These are phyloP conservation scores for Ooceraea biroi DNA, from an alignment of 1,140 invertebrate genomes.

Conservation along the genomic window DNA sequence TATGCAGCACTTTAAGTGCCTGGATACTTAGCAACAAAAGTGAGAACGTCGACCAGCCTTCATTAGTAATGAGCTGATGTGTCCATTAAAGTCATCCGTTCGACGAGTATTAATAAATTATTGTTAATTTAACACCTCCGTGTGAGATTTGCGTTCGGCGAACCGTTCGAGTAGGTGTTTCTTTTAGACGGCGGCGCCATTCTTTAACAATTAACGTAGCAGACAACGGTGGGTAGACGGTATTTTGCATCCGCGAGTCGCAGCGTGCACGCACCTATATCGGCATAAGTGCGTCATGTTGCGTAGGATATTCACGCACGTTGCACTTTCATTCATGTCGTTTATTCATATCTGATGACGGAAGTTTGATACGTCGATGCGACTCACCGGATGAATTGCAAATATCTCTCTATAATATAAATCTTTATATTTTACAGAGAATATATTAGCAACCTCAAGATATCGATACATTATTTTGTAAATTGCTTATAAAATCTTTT, in stretches of 20 bases:
- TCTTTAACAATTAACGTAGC: slow-evolving; percentile 73
- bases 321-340: slow-evolving; percentile 48
- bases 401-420: too few species aligned
- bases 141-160: neutral
- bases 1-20: too few species aligned
- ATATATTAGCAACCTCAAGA: too few species aligned
- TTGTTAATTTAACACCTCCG: neutral
- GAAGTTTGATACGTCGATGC: neutral
- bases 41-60: too few species aligned
- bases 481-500: too few species aligned
- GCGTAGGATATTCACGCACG: slow-evolving; percentile 27
- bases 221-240: slow-evolving; percentile 64
- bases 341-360: slow-evolving; percentile 12
- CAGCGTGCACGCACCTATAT: neutral
- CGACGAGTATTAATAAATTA: slow-evolving; percentile 5
- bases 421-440: too few species aligned
- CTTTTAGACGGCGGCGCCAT: slow-evolving; percentile 54
- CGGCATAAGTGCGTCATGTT: slow-evolving; percentile 31
- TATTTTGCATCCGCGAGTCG: slow-evolving; percentile 59
- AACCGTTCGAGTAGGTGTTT: slow-evolving; percentile 29
- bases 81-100: too few species aligned
- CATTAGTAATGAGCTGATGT: too few species aligned
- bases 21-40: too few species aligned
- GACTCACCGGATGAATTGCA: neutral
- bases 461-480: too few species aligned